A percentile compares a stretch with the other conserved stretches of the same genome.
phyloP scores from a whole-genome alignment of 2,113 vertebrate species.

The Dendrocopos noguchii region DNA sequence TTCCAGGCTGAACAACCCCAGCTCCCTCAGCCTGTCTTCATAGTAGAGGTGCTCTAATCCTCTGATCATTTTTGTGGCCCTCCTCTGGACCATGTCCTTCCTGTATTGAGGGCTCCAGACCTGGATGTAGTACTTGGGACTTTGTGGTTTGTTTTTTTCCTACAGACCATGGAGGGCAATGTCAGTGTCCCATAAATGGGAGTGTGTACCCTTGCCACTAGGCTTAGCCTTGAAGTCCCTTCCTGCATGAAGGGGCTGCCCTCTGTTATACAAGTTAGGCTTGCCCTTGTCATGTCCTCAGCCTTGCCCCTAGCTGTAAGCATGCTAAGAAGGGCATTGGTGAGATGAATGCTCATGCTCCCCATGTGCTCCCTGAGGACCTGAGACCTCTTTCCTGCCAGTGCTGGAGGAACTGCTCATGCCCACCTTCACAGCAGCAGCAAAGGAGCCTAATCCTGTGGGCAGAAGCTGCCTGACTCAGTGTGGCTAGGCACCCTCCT shows the following conservation, averaged over 20 bases:
- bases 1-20: too few species aligned
- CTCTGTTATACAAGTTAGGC: not conserved
- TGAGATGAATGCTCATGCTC: not conserved
- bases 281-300: not conserved
- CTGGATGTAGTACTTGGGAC: too few species aligned
- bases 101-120: too few species aligned
- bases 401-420: not conserved
- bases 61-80: too few species aligned
- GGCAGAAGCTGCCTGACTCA: not conserved
- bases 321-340: not conserved
- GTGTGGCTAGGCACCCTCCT: not conserved
- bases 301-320: not conserved
- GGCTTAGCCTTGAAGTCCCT: not conserved
- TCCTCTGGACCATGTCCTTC: too few species aligned
- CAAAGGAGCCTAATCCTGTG: not conserved
- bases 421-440: not conserved
- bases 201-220: not conserved
- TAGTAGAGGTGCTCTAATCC: too few species aligned
- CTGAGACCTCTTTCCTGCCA: not conserved
- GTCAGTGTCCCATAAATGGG: not conserved
- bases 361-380: not conserved
- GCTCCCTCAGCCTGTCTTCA: too few species aligned
- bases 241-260: not conserved
- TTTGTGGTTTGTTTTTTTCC: rapidly evolving
- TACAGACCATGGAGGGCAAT: not conserved